Base-by-base conservation (phyloP, 2,888 invertebrate genomes). In the Torymus texanus region DNA sequence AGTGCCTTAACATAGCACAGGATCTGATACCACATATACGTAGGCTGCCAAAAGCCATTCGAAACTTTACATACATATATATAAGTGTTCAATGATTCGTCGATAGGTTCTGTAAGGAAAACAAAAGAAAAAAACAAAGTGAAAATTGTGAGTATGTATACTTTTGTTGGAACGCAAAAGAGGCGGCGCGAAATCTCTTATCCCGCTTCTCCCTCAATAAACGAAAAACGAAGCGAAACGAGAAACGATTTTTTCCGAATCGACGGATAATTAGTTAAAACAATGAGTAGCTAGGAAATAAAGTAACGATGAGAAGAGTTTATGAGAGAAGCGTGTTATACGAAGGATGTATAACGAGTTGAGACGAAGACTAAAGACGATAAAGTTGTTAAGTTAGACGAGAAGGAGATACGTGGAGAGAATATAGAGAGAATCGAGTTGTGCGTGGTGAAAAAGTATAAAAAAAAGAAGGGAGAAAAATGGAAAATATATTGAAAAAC, bases 241-340 rank as follows among this genome's bases (percentile, higher is more conserved):
- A 78, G 75, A 73, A 81, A 73, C 75, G 81, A 78, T 81, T 78
- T 77, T 75, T 81, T 78, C 74, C 66, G n/a, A 70, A 56, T 61
- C 74, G 74, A 71, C 59, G 61, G 77, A 61, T 62, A 70, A 76
- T 41, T 80, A 78, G 78, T 75, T 78, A 70, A 81, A 70, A 24
- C 29, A 70, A 65, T 18, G 73, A 76, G 72, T 81, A 81, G 79
- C 65, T 79, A 81, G 81, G 74, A 41, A 79, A 78, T 65, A 78
- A 80, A 77, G 70, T 73, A 70, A 75, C 62, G 61, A 63, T 24
- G 12, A 70, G 41, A 8, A 8, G 41, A 41, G 41, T 41, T 41
- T 68, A 56, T 55, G 61, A 55, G 41, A 59, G 58, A 75, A 70
- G 51, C 61, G 50, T 66, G 55, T 68, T 24, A 18, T 62, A 65